Conservation (phyloP, 1,140 invertebrate genomes). For the Araneus ventricosus region DNA sequence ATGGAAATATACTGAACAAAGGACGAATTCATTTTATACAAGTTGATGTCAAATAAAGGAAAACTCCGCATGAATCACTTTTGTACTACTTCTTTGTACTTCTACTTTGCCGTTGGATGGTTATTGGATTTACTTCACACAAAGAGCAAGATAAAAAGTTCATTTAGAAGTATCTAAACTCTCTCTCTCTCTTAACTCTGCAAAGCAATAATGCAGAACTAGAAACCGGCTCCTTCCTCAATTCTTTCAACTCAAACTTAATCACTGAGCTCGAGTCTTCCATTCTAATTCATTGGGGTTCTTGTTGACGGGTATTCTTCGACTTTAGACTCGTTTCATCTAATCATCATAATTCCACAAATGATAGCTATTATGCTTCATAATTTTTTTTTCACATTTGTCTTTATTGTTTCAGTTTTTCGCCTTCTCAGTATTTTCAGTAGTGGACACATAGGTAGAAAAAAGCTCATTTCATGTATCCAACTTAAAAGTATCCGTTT, state of each 20-base stretch:
- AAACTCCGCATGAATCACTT: no score
- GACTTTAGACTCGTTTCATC: background rate
- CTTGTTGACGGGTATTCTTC: slow-evolving; percentile 17
- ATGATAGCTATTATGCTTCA: background rate
- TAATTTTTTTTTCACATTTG: background rate
- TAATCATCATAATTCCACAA: no score
- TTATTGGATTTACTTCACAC: no score
- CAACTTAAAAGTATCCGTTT: background rate
- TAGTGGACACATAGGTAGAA: background rate
- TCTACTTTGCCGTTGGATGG: no score
- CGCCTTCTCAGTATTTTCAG: background rate
- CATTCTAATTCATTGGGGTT: background rate
- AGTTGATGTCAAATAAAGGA: no score
- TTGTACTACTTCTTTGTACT: no score
- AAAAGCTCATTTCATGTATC: background rate
- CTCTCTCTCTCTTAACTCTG: no score
- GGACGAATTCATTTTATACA: no score
- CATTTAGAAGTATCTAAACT: no score
- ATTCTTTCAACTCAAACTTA: background rate
- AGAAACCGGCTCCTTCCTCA: background rate
- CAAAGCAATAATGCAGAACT: background rate
- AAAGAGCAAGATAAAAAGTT: no score
- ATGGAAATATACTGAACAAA: no score
- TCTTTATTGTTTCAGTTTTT: background rate
- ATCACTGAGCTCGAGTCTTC: background rate